phyloP scores from a whole-genome alignment of 2,113 vertebrate species.

The Pyrgilauda ruficollis region DNA sequence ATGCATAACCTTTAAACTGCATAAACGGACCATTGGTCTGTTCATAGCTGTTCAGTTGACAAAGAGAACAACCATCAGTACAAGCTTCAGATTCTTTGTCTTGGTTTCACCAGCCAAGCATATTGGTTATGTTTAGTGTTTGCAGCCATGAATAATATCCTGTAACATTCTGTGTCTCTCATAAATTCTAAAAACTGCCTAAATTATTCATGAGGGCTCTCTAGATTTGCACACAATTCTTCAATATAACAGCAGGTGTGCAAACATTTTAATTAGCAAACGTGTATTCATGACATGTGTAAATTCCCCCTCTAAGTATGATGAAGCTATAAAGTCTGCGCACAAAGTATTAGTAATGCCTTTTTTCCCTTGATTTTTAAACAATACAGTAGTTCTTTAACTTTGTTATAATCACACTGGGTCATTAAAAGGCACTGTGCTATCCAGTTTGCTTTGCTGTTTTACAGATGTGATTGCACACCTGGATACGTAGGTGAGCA shows the following conservation, averaged over 20 bases:
- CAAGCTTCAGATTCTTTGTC: background rate
- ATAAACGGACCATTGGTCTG: background rate
- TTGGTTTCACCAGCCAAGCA: background rate
- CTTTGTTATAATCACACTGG: background rate
- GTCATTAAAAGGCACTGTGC: background rate
- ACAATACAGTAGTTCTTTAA: background rate
- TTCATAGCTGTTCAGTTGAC: background rate
- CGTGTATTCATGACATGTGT: background rate
- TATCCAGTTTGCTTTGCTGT: background rate
- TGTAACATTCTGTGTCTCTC: background rate
- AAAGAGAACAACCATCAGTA: background rate
- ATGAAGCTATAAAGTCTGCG: background rate
- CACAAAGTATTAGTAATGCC: background rate
- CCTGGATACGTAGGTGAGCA: slow-evolving; percentile 92
- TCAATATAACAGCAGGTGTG: background rate
- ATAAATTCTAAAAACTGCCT: background rate
- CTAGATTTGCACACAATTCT: background rate
- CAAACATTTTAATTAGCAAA: background rate
- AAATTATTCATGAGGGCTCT: slow-evolving; percentile 19
- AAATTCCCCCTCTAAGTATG: background rate
- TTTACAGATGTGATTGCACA: slow-evolving; percentile 91
- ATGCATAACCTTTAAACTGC: background rate
- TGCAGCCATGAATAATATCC: background rate
- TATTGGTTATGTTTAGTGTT: background rate
- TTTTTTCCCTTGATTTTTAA: background rate